Evolutionary conservation across 2,797 vertebrate species (phyloP), one percentile per base, ranked within the genome.

Genomic region (Netta rufina): DNA sequence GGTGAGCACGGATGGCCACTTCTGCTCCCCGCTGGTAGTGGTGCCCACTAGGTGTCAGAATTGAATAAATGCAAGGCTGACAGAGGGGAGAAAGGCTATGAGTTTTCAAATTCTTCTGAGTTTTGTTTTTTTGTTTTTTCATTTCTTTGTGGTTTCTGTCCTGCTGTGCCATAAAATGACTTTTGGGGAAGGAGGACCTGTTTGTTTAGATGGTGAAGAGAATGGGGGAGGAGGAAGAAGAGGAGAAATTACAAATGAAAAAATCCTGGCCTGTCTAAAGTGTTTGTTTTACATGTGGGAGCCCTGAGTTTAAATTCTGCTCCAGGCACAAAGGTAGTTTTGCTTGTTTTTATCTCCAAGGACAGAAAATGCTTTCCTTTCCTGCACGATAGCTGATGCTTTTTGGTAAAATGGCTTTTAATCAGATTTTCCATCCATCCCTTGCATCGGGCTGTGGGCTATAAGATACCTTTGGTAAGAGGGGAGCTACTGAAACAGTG

Each of bases 1-100:
- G 0, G 1, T 4, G 33, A 93, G 49, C 0, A 0, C 8, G 33
- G 13, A 51, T 38, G 49, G 27, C 5, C 6, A 0, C 41, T 78
- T 47, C 70, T 74, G 28, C 60, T 58, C 61, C 51, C 56, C 11
- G 1, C 24, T 2, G 17, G 14, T 58, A 32, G 32, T 5, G 51
- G 17, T 91, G 88, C 89, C 96, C 95, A 53, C 91, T 96, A 94
- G 94, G 47, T 92, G 96, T 93, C 93, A 96, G 91, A 51, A 66
- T 86, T 83, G 76, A 96, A 87, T 61, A 91, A 90, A 84, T 1
- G 6, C 54, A 61, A 38, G 30, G 57, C 62, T 75, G 82, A 11
- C n/a, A 28, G 53, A 39, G 41, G 4, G 9, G 7, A 73, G 22
- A 33, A 6, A 16, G 25, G 8, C 11, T 43, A 36, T 27, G 36